Base-by-base conservation (phyloP, 2,113 vertebrate species). In the Cisticola juncidis region DNA sequence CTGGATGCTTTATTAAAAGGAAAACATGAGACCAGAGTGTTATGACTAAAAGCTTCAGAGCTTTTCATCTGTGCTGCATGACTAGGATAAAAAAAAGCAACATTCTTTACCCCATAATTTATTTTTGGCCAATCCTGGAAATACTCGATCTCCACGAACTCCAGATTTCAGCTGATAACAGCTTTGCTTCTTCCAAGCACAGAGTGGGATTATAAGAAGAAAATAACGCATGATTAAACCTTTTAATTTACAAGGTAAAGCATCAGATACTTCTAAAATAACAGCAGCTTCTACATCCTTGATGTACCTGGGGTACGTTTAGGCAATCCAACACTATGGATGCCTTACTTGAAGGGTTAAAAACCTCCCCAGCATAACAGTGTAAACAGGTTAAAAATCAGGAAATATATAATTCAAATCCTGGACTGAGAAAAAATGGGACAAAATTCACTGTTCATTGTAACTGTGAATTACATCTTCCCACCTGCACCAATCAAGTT, bases 111-210 rank as follows among this genome's bases (percentile, higher is more conserved):
- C 88, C 91, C 72, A 77, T 93, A 73, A 93, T 94, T 88, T 85
- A 95, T 94, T 96, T 96, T 93, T 96, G 95, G 95, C 89, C 93
- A 95, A 88, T 96, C 94, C 83, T 92, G 87, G 78, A 87, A 95
- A 94, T 73, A 95, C 47, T 65, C 72, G 47, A 90, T 92, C 95
- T 91, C 69, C 76, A 88, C 2, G 3, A 92, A 94, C 91, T 92
- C 83, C 69, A 81, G 66, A 95, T 97, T 93, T 93, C 82, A 92
- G n/a, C 68, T 70, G 83, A 65, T 36, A 94, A 91, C 78, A 91
- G 73, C 42, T 79, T 20, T 76, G 68, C 58, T 81, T 96, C 96
- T 97, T 95, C 85, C 76, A 93, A 95, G 86, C 90, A 86, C 82
- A 95, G 88, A 80, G 66, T 95, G 48, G 82, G 82, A 95, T 91